Conservation (phyloP, 2,113 vertebrate species). For the human region GRCh38 chr4:185626501-185627000, state of each 20-base stretch:
- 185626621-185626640: constrained; percentile 3
- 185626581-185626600: neutral
- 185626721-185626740: rapidly evolving
- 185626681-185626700: neutral
- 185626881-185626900: constrained; percentile 85
- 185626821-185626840: constrained; percentile 91
- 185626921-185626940: constrained; percentile 82
- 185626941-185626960: constrained; percentile 83
- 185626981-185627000: constrained; percentile 98
- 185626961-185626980: constrained; percentile 94
- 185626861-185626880: constrained; percentile 91
- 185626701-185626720: neutral
- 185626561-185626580: neutral
- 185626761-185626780: no score
- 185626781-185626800: neutral
- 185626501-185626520: neutral
- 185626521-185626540: neutral
- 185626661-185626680: neutral
- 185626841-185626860: constrained; percentile 95
- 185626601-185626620: neutral
- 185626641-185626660: neutral
- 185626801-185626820: neutral
- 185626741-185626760: rapidly evolving
- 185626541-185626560: neutral
- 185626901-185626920: constrained; percentile 83